phyloP scores from a whole-genome alignment of 2,113 vertebrate species.

The Tricholaema leucomelas region DNA sequence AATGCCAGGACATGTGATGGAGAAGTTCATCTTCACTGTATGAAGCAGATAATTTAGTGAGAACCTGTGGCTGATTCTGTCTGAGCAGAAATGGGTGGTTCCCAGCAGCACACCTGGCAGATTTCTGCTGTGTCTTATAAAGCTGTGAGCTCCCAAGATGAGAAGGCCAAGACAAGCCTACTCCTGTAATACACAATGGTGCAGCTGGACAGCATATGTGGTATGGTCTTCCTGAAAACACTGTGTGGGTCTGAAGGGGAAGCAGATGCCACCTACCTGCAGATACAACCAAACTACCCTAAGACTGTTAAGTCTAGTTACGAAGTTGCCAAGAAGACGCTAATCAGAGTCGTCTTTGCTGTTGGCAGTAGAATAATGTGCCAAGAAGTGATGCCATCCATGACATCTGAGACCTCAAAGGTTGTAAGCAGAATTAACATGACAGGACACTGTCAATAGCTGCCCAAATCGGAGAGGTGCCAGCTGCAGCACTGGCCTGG shows the following conservation, averaged over 20 bases:
- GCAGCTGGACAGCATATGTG: background rate
- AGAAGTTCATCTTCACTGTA: background rate
- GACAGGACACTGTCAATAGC: background rate
- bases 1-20: background rate
- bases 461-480: background rate
- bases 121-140: background rate
- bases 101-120: background rate
- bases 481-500: background rate
- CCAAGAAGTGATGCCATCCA: background rate
- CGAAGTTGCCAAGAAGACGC: background rate
- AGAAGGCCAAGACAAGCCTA: background rate
- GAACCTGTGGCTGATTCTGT: background rate
- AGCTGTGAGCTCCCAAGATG: background rate
- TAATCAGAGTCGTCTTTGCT: background rate
- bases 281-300: background rate
- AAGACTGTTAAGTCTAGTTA: background rate
- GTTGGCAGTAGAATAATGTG: background rate
- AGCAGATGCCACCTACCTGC: background rate
- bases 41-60: background rate
- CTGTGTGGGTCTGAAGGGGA: background rate
- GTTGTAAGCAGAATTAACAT: background rate
- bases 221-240: background rate
- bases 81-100: background rate
- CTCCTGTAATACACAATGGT: background rate
- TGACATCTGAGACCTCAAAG: background rate